Conservation (phyloP, 2,797 vertebrate species). For the Hapalemur alaotrensis region DNA sequence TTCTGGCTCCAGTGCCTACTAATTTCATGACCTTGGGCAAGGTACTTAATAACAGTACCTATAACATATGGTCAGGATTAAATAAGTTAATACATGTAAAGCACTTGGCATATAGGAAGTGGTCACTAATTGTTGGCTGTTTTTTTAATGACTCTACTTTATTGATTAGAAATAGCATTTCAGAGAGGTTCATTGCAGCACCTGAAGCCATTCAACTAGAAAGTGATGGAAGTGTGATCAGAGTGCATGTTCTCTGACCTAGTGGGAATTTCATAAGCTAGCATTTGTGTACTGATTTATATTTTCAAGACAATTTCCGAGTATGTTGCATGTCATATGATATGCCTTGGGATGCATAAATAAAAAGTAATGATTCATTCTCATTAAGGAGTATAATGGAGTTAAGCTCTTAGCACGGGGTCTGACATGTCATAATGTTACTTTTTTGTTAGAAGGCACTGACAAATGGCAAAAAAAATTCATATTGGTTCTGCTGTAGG, state of each 20-base stretch:
- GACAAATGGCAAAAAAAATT: neutral
- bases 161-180: neutral
- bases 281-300: neutral
- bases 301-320: neutral
- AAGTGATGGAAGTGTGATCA: neutral
- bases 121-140: neutral
- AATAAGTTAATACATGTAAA: neutral
- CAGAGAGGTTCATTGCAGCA: constrained; percentile 3
- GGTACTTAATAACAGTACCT: neutral
- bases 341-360: neutral
- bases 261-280: neutral
- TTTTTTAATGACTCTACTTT: constrained; percentile 10
- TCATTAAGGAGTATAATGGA: neutral
- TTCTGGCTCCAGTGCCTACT: neutral
- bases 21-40: neutral
- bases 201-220: neutral
- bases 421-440: neutral
- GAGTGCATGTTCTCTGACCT: neutral
- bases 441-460: neutral
- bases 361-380: neutral
- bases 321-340: neutral
- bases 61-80: neutral
- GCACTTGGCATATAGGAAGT: neutral
- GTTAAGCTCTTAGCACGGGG: neutral
- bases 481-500: neutral